Evolutionary conservation across 1,140 invertebrate genomes (phyloP), one percentile per base, ranked within the genome.

Genomic region (Drosophila mayri): DNA sequence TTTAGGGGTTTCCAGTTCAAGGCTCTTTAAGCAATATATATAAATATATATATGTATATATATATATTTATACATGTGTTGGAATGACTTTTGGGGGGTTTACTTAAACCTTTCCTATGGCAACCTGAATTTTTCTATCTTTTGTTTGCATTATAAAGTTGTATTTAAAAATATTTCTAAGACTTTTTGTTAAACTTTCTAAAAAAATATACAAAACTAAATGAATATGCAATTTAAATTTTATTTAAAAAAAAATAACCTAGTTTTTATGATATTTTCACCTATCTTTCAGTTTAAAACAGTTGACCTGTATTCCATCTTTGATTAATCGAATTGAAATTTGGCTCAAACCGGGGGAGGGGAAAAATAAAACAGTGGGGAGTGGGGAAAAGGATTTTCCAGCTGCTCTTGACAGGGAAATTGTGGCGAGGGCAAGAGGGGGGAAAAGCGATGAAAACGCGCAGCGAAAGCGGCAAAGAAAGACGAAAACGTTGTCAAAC

Each of bases 401-500:
- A 54, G 47, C 66, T 70, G 63, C 63, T 67, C 66, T 70, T 70
- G 66, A 70, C 63, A 67, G 38, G 66, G 30, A 54, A 52, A 62
- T 16, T 18, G 44, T 49, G 30, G 60, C 6, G 11, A 2, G 5
- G 44, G 20, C 12, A 18, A n/a, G 25, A 4, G 20, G 61, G 59
- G 59, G 59, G 20, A 18, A 62, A 52, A 52, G 32, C 60, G 32
- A 38, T 37, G 66, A 74, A 38, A 63, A 60, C 57, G 74, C 38
- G 55, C 58, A 72, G 54, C 68, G 70, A 74, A 72, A 74, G 58
- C 47, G 70, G 58, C 49, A 74, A 52, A 43, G 54, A 62, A 52
- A 72, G 54, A 44, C 60, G 49, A 72, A 82, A 61, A 72, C 55
- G 49, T 64, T 64, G 82, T 83, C 81, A 79, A 84, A 83, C 80